Evolutionary conservation across 2,113 vertebrate genomes (phyloP), one percentile per base, ranked within the genome.

Genomic region (Coptodon rendalli): DNA sequence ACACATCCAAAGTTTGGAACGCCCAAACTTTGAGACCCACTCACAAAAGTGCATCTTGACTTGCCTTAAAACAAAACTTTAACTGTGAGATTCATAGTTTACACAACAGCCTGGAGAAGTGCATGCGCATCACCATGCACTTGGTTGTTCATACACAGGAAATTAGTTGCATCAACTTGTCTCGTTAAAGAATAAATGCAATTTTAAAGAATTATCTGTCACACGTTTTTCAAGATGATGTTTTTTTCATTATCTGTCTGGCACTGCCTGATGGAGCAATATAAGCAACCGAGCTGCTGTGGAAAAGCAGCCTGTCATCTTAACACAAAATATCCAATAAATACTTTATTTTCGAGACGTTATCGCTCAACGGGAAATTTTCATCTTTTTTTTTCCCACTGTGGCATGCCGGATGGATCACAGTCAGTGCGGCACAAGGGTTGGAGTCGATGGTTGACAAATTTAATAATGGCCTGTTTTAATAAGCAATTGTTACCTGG

Each of bases 241-340:
- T 4, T 50, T 78, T 76, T 50, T 50, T 50, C 27, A 78, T 78
- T 3, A 78, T 50, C 16, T 50, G 71, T 50, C 71, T 50, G 71
- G 43, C 16, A 29, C 43, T 6, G 9, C 27, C 24, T 48, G 24
- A 76, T 48, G 24, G 71, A 48, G 43, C 40, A 76, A 48, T 78
- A 78, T 50, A 78, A 78, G 45, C 16, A 76, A 76, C 1, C 43
- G 24, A 31, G 43, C 43, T 29, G 71, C 71, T 76, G 71, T 19
- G 71, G 22, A 48, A 24, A 76, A 76, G 43, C 40, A 76, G 40
- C 24, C 24, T 50, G 71, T 12, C 24, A 48, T 50, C 24, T 8
- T n/a, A 50, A 78, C 16, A 78, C 43, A 78, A 78, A 78, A 50
- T 4, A 19, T 78, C 73, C 43, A 78, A 78, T 78, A 78, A 78